A percentile compares a stretch with the other conserved stretches of the same genome.
Evolutionary conservation across 2,113 vertebrate species (phyloP).

Genomic region (Cheirogaleus medius): DNA sequence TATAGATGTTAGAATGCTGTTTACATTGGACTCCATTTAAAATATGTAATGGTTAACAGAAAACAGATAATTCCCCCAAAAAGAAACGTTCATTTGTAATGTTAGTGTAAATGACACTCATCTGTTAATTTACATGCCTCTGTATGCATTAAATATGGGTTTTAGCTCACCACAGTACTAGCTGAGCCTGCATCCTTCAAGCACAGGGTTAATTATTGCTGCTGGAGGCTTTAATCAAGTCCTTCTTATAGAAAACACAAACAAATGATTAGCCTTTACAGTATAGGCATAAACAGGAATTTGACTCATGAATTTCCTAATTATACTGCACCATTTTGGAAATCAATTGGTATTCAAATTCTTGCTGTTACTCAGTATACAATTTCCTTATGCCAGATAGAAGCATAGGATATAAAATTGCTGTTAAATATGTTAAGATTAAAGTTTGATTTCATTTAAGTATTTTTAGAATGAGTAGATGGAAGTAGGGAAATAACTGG

Average conservation of each 20-base stretch:
- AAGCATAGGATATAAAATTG: slow-evolving; percentile 38
- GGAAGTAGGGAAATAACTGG: not conserved
- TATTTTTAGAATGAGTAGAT: not conserved
- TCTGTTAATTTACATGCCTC: slow-evolving; percentile 61
- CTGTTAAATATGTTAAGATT: slow-evolving; percentile 49
- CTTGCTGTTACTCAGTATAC: slow-evolving; percentile 45
- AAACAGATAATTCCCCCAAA: not conserved
- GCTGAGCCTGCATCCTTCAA: slow-evolving; percentile 44
- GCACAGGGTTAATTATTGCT: slow-evolving; percentile 67
- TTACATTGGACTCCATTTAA: not conserved
- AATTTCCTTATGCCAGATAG: slow-evolving; percentile 51
- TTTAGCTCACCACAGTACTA: not conserved
- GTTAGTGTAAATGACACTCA: slow-evolving; percentile 34
- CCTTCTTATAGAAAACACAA: slow-evolving; percentile 73
- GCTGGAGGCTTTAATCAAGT: slow-evolving; percentile 74
- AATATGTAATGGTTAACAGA: not conserved
- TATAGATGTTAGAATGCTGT: not conserved
- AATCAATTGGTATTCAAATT: slow-evolving; percentile 75
- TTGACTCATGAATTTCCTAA: slow-evolving; percentile 78
- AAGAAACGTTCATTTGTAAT: not conserved
- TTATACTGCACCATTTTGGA: slow-evolving; percentile 71
- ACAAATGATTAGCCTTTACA: slow-evolving; percentile 78
- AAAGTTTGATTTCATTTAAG: slow-evolving; percentile 48
- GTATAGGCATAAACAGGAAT: slow-evolving; percentile 73
- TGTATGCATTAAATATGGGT: slow-evolving; percentile 52